Evolutionary conservation across 2,797 vertebrate species (phyloP).

Genomic region (Rhyacichthys aspro): DNA sequence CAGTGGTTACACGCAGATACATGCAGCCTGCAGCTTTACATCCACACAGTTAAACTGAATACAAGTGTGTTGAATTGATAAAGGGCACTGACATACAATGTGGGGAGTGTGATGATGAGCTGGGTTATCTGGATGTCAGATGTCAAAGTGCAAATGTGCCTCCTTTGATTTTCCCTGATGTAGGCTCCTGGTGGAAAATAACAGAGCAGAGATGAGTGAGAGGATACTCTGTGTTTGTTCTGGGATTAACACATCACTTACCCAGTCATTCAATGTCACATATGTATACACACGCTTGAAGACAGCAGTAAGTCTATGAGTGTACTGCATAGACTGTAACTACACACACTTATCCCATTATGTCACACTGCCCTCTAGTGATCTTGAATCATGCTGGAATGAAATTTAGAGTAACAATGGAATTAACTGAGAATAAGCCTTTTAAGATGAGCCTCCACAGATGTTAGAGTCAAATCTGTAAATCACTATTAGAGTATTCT

Average conservation of each 20-base stretch:
- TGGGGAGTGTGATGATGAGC: constrained; percentile 57
- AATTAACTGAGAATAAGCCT: too few relatives aligned
- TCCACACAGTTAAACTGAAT: too few relatives aligned
- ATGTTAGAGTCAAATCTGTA: too few relatives aligned
- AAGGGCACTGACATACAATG: too few relatives aligned
- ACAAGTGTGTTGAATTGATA: constrained; percentile 22
- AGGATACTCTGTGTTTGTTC: constrained; percentile 53
- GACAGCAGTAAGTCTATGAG: constrained; percentile 7
- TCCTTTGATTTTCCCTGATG: constrained; percentile 67
- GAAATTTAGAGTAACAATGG: too few relatives aligned
- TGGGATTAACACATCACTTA: constrained; percentile 62
- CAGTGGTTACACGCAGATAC: too few relatives aligned
- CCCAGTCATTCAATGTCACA: constrained; percentile 52
- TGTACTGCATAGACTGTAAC: background rate
- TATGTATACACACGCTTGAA: background rate
- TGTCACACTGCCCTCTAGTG: constrained; percentile 70
- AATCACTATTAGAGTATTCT: background rate
- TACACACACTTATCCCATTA: constrained; percentile 14
- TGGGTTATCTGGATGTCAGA: constrained; percentile 65
- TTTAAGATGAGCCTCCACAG: background rate
- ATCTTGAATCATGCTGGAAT: background rate
- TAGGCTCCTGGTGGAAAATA: constrained; percentile 53
- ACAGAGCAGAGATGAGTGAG: constrained; percentile 55
- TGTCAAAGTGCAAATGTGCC: constrained; percentile 65
- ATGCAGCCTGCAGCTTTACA: too few relatives aligned